Conservation (phyloP, 2,113 vertebrate genomes). For the Corapipo altera region DNA sequence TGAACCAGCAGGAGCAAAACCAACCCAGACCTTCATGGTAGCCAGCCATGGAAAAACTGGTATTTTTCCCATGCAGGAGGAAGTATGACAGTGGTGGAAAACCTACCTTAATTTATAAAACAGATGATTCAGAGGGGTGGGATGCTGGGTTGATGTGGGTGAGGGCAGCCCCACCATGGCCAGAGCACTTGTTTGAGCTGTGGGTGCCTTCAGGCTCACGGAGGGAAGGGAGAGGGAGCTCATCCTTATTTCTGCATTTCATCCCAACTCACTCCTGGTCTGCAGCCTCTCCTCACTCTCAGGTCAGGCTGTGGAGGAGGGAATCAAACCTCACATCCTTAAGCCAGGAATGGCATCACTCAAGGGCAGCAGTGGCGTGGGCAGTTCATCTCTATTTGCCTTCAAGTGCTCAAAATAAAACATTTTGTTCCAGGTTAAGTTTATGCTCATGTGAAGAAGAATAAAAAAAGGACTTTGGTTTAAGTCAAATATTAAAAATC, state of each 20-base stretch:
- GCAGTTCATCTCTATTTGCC: background rate
- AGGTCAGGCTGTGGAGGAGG: background rate
- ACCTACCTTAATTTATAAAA: background rate
- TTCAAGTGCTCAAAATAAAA: background rate
- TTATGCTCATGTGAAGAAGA: background rate
- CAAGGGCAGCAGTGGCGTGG: background rate
- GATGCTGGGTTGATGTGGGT: background rate
- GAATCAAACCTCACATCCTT: background rate
- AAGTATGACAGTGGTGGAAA: background rate
- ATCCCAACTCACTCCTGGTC: background rate
- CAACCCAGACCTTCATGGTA: background rate
- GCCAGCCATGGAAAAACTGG: background rate
- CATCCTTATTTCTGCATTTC: background rate
- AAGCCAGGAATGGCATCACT: background rate
- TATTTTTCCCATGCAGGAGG: background rate
- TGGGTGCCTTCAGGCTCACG: background rate
- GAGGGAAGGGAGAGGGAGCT: background rate
- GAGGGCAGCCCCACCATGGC: background rate
- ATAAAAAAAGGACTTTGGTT: background rate
- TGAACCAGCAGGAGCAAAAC: background rate
- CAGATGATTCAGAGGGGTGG: too few relatives aligned
- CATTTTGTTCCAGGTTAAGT: background rate
- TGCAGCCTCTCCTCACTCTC: accelerated
- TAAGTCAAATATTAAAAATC: background rate
- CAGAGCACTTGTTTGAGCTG: background rate